Percentiles rank a stretch among this genome's conserved stretches.
These are phyloP conservation scores for Plodia interpunctella DNA, from an alignment of 1,140 invertebrate genomes.

Conservation along the genomic window DNA sequence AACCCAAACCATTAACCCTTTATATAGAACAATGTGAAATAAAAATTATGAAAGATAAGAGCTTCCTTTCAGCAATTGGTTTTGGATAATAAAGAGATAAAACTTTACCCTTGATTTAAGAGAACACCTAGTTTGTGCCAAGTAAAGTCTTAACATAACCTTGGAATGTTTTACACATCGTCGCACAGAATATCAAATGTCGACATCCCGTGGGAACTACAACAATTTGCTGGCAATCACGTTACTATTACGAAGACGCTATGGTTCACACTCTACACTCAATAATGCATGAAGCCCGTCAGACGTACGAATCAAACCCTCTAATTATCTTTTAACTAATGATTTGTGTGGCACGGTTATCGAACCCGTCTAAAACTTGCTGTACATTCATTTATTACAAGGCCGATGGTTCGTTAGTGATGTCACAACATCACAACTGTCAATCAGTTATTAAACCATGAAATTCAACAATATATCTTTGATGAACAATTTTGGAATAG, in stretches of 20 bases:
- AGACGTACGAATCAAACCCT: conserved; percentile 39
- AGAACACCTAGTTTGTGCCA: too few relatives aligned
- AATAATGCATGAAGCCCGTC: conserved; percentile 58
- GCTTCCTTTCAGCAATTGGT: too few relatives aligned
- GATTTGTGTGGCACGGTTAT: conserved; percentile 58
- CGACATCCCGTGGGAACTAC: conserved; percentile 50
- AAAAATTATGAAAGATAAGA: too few relatives aligned
- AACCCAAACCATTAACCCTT: too few relatives aligned
- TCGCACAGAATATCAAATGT: conserved; percentile 16
- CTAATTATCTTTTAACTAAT: conserved; percentile 59
- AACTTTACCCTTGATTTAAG: too few relatives aligned
- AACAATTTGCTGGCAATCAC: conserved; percentile 50
- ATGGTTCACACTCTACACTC: conserved; percentile 36
- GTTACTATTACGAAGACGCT: conserved; percentile 22
- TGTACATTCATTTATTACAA: conserved; percentile 49
- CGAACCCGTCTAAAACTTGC: conserved; percentile 45
- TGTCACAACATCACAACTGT: conserved; percentile 38
- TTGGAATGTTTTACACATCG: too few relatives aligned
- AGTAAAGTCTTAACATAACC: background rate
- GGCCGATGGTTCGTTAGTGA: conserved; percentile 48
- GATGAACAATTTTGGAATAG: too few relatives aligned
- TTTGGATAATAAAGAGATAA: too few relatives aligned
- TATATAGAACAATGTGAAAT: too few relatives aligned
- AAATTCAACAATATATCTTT: background rate
- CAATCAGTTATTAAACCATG: too few relatives aligned